These are phyloP conservation scores for Anthoptus insignis DNA, from an alignment of 2,888 invertebrate genomes.

Conservation along the genomic window DNA sequence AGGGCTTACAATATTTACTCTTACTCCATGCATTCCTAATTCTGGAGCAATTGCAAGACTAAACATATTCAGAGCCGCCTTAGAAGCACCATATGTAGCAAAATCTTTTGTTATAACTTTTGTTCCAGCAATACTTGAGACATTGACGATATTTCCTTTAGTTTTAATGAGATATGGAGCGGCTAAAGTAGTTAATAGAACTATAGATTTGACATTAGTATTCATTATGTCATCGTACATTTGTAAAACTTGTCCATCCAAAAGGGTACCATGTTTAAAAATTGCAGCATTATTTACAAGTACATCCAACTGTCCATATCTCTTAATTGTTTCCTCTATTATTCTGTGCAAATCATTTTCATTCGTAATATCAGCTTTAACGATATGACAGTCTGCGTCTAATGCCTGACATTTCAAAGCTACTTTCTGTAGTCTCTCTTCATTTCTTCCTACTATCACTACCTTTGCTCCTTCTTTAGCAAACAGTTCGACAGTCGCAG, in stretches of 20 bases:
- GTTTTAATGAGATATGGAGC: conserved; percentile 56
- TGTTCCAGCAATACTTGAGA: conserved; percentile 57
- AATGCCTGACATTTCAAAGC: conserved; percentile 55
- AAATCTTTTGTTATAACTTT: not conserved
- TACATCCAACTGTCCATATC: conserved; percentile 60
- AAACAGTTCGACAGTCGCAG: conserved; percentile 58
- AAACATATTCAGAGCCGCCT: conserved; percentile 17
- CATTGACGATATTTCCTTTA: conserved; percentile 63
- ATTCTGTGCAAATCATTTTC: conserved; percentile 53
- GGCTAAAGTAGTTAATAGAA: conserved; percentile 55
- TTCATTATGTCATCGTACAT: conserved; percentile 56
- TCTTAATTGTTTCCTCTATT: conserved; percentile 54
- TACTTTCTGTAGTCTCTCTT: conserved; percentile 57
- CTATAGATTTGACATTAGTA: conserved; percentile 56
- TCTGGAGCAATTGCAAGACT: conserved; percentile 12
- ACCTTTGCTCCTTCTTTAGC: conserved; percentile 61
- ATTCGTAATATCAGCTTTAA: conserved; percentile 56
- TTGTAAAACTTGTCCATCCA: conserved; percentile 51
- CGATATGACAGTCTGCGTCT: conserved; percentile 51
- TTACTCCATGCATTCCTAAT: conserved; percentile 52
- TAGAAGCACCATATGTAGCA: conserved; percentile 4
- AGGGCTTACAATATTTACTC: conserved; percentile 55
- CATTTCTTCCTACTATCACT: conserved; percentile 65
- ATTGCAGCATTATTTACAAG: conserved; percentile 63
- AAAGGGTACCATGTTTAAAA: conserved; percentile 41